Conservation (phyloP, 2,113 vertebrate species). For the Prietella phreatophila region DNA sequence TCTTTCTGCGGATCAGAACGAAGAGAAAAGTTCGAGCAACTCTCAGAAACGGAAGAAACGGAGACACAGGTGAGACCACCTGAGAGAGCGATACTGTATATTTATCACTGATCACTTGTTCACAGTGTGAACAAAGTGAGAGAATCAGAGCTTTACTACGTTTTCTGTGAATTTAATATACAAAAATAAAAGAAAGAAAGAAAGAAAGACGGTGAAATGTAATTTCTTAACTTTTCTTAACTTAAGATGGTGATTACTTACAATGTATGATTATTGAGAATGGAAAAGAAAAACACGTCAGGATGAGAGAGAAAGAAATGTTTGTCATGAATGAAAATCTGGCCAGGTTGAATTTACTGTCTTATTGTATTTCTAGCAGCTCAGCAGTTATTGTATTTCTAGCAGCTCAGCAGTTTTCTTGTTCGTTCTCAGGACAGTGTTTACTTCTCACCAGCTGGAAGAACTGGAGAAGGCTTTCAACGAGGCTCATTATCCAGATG, state of each 20-base stretch:
- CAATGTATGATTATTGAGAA: background rate
- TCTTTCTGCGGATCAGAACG: conserved; percentile 76
- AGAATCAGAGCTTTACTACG: background rate
- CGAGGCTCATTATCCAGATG: conserved; percentile 93
- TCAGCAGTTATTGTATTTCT: background rate
- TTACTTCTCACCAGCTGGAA: conserved; percentile 91
- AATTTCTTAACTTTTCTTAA: too few relatives aligned
- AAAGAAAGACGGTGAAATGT: too few relatives aligned
- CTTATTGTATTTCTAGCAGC: background rate
- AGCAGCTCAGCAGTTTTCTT: background rate
- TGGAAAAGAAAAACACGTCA: background rate
- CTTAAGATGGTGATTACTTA: too few relatives aligned
- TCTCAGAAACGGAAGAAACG: conserved; percentile 88
- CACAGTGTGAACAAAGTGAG: background rate
- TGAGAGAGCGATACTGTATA: background rate
- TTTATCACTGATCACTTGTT: background rate
- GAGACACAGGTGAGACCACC: conserved; percentile 80
- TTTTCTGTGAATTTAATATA: background rate
- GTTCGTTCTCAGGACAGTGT: conserved; percentile 81
- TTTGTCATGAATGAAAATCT: background rate
- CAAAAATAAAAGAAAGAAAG: too few relatives aligned
- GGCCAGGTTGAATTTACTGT: background rate
- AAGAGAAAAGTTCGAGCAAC: conserved; percentile 71
- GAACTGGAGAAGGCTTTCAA: conserved; percentile 95
- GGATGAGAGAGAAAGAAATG: too few relatives aligned